Percentiles rank a stretch among this genome's conserved stretches.
Evolutionary conservation across 2,888 invertebrate genomes (phyloP).

Genomic region (Chymomyza fuscimana): DNA sequence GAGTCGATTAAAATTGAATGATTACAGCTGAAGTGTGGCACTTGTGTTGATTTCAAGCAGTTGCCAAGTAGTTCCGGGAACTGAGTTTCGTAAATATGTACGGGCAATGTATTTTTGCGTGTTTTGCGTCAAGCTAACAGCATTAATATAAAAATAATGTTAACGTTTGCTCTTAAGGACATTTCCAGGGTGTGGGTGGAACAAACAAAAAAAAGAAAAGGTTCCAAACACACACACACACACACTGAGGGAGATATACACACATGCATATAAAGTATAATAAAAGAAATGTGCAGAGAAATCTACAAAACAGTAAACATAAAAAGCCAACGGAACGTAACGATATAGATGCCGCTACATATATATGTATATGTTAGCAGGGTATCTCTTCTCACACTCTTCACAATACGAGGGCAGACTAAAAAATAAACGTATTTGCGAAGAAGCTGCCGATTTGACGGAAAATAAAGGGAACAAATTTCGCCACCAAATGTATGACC

Average conservation of each 20-base stretch:
- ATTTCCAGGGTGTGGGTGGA: conserved; percentile 24
- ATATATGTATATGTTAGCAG: not conserved
- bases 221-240: not conserved
- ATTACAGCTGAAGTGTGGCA: conserved; percentile 31
- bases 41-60: conserved; percentile 23
- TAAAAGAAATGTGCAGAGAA: conserved; percentile 57
- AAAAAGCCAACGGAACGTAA: conserved; percentile 69
- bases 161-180: conserved; percentile 57
- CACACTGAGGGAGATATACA: not conserved
- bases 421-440: not conserved
- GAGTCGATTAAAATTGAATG: conserved; percentile 53
- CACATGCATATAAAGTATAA: conserved; percentile 43
- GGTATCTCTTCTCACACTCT: not conserved
- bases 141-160: conserved; percentile 74
- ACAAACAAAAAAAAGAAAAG: not conserved
- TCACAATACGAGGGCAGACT: not conserved
- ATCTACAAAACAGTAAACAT: conserved; percentile 70
- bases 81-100: not conserved
- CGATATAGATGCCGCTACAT: conserved; percentile 56
- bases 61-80: conserved; percentile 5
- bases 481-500: conserved; percentile 10
- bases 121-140: conserved; percentile 39
- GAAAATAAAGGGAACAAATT: too few species aligned
- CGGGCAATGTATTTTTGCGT: not conserved
- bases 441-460: not conserved